Conservation (phyloP, 2,113 vertebrate species). For the Myocastor coypus region DNA sequence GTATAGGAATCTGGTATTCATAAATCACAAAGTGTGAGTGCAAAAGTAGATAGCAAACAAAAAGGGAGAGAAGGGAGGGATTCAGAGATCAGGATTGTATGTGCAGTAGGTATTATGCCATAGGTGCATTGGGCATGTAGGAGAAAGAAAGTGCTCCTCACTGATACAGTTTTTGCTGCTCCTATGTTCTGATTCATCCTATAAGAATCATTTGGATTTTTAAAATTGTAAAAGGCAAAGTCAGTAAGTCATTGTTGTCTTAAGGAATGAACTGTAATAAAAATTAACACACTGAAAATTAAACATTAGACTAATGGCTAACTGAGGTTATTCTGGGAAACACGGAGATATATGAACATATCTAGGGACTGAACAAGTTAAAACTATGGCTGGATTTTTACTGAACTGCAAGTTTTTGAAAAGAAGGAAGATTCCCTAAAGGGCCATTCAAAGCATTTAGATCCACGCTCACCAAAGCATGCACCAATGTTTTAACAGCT, state of each 20-base stretch:
- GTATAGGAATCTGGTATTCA: neutral
- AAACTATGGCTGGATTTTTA: constrained; percentile 67
- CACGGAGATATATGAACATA: constrained; percentile 48
- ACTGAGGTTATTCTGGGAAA: neutral
- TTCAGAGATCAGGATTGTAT: neutral
- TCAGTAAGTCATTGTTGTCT: neutral
- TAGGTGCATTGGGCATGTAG: neutral
- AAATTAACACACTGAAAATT: constrained; percentile 60
- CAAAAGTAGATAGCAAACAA: constrained; percentile 11
- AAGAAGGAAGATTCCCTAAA: constrained; percentile 71
- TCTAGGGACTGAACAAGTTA: constrained; percentile 61
- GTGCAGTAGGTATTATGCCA: accelerated
- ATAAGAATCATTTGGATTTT: constrained; percentile 23
- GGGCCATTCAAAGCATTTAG: constrained; percentile 74
- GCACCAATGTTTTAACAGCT: constrained; percentile 78
- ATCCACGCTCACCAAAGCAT: constrained; percentile 76
- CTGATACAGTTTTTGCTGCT: neutral
- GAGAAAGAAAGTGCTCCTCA: neutral
- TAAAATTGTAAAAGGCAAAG: constrained; percentile 7
- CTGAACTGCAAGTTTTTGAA: constrained; percentile 48
- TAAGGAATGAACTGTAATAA: constrained; percentile 44
- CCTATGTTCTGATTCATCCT: neutral
- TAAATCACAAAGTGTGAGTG: neutral
- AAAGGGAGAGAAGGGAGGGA: neutral
- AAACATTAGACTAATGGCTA: constrained; percentile 55